phyloP scores from a whole-genome alignment of 1,140 invertebrate species.

The Agrypnia vestita region DNA sequence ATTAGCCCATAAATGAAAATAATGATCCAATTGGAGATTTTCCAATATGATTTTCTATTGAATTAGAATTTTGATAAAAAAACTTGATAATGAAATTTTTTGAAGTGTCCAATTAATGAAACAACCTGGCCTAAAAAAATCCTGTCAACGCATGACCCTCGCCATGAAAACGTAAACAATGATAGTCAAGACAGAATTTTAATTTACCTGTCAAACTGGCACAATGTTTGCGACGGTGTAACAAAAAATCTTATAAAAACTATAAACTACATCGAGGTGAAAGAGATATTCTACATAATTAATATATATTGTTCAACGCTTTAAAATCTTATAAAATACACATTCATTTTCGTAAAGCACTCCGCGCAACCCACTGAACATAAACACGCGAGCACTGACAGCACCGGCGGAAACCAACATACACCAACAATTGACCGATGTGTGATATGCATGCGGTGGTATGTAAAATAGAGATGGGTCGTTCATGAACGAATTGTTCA shows the following conservation, averaged over 20 bases:
- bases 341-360: constrained; percentile 24
- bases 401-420: not conserved
- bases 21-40: no score
- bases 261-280: constrained; percentile 45
- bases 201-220: constrained; percentile 38
- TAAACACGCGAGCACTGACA: constrained; percentile 2
- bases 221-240: constrained; percentile 23
- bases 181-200: not conserved
- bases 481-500: no score
- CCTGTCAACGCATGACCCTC: not conserved
- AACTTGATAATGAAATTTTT: no score
- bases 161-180: constrained; percentile 4
- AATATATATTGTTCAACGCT: constrained; percentile 12
- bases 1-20: no score
- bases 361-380: constrained; percentile 1
- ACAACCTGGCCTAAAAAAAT: no score
- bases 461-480: no score
- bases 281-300: constrained; percentile 26
- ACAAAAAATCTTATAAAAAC: constrained; percentile 45
- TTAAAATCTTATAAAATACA: constrained; percentile 8
- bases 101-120: no score
- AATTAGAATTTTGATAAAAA: no score
- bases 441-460: no score
- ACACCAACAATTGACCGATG: no score
- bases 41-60: no score